Base-by-base conservation (phyloP, 2,888 invertebrate genomes). In the Idaea dimidiata region DNA sequence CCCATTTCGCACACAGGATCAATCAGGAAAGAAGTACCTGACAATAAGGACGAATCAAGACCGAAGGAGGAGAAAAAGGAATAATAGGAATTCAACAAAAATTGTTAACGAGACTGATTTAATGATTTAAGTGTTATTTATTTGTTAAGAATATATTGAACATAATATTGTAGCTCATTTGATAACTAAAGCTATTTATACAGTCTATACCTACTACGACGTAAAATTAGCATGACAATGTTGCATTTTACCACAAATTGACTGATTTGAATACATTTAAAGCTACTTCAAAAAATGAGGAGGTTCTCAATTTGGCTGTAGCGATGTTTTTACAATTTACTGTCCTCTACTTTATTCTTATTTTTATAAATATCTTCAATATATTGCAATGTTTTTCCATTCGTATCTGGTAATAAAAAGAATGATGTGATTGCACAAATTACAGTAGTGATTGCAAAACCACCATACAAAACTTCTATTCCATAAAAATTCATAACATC, bases 1-100 rank as follows among this genome's bases (percentile, higher is more conserved):
- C 93, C 94, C 56, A 94, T 94, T 69, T 80, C 93, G 61, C 93
- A 93, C 66, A 94, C 94, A 43, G 94, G 94, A 0, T 93, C 93
- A 0, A 88, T 93, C 4, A 54, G 43, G 17, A 82, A 6, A 95
- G 95, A 76, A 54, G 54, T 54, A 24, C 24, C 24, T 24, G 24
- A 24, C 24, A 24, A 1, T 24, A 24, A 24, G 1, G 54, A 54
- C 16, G 54, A 54, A 54, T 43, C 43, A 43, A 10, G 43, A 43
- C 43, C 7, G 43, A 43, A 43, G 6, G 43, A 43, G 14, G 43
- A 43, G 8, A 43, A 43, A 43, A 43, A 8, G 43, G 43, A 43
- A 43, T 43, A 43, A 14, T 43, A 3, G 3, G 8, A 43, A 43
- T 43, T 14, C 3, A 14, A 14, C 43, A 10, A 10, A 43, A 43